These are phyloP conservation scores for Sarcophaga peregrina DNA, from an alignment of 1,140 invertebrate species.

Conservation along the genomic window DNA sequence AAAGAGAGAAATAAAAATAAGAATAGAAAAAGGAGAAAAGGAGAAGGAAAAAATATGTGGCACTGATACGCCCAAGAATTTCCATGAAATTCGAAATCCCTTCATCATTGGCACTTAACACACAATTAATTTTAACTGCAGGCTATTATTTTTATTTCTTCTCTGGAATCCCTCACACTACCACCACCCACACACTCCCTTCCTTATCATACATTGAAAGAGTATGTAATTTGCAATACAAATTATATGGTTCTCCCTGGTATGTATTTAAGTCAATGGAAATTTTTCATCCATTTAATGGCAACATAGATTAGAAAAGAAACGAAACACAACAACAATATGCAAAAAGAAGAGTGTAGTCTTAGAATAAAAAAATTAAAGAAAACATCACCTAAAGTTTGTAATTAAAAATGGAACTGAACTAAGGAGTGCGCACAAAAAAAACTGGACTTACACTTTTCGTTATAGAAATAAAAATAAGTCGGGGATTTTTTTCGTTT, in stretches of 20 bases:
- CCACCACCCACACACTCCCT: not conserved
- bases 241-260: not conserved
- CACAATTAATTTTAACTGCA: slow-evolving; percentile 16
- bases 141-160: not conserved
- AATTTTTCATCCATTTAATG: not conserved
- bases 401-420: too few relatives aligned
- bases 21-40: not conserved
- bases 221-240: too few relatives aligned
- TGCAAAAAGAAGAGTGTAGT: not conserved
- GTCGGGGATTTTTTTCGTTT: too few relatives aligned
- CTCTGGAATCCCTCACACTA: too few relatives aligned
- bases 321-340: not conserved
- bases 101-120: not conserved
- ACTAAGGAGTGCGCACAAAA: too few relatives aligned
- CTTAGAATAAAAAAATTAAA: too few relatives aligned
- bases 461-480: too few relatives aligned
- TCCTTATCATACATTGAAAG: not conserved
- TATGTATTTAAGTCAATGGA: not conserved
- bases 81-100: not conserved
- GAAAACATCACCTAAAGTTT: too few relatives aligned
- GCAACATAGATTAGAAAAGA: not conserved
- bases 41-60: not conserved
- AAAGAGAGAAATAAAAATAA: too few relatives aligned
- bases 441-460: too few relatives aligned
- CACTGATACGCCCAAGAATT: not conserved